These are phyloP conservation scores for Hylaeus volcanicus DNA, from an alignment of 1,140 invertebrate species.

Conservation along the genomic window DNA sequence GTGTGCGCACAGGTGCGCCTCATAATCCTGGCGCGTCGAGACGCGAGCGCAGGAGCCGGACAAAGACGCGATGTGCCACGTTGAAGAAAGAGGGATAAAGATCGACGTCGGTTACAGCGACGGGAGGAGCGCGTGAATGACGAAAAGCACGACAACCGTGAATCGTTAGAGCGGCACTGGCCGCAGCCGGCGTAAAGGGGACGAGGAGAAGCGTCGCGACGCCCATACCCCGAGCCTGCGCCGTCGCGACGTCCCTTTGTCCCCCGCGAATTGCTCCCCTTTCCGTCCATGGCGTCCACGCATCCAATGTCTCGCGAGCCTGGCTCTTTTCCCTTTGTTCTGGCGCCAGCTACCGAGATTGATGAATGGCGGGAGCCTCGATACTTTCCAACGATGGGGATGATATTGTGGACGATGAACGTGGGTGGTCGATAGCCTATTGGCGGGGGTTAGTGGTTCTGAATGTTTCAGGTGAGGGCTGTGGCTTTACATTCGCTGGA, in stretches of 20 bases:
- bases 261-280: conserved; percentile 48
- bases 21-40: not conserved
- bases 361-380: no score
- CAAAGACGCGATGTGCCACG: not conserved
- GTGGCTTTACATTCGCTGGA: no score
- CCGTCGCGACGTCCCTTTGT: conserved; percentile 67
- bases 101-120: conserved; percentile 40
- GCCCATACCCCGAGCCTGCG: conserved; percentile 69
- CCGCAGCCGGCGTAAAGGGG: conserved; percentile 31
- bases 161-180: conserved; percentile 70
- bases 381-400: no score
- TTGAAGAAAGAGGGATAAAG: not conserved
- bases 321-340: not conserved
- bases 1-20: conserved; percentile 35
- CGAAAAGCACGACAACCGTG: conserved; percentile 52
- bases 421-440: no score
- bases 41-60: not conserved
- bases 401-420: no score
- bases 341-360: no score
- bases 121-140: conserved; percentile 60
- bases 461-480: no score
- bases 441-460: no score
- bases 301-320: not conserved
- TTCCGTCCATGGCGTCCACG: conserved; percentile 14
- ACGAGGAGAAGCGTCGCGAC: conserved; percentile 59